A percentile compares a stretch with the other conserved stretches of the same genome.
Evolutionary conservation across 2,113 vertebrate genomes (phyloP).

Genomic region (Rhineura floridana): DNA sequence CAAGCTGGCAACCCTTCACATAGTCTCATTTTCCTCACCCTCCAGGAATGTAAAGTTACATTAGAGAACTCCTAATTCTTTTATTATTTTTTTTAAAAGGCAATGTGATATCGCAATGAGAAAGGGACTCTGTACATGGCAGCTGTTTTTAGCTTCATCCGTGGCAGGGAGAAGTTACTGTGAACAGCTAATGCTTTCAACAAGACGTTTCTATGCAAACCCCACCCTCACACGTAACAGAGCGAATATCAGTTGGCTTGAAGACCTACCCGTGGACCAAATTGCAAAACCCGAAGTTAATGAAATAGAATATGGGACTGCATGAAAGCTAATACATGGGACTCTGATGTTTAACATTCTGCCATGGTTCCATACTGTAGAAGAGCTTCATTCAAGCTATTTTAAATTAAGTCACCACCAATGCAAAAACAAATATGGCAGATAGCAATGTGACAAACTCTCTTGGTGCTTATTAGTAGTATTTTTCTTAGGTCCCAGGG

Average conservation of each 20-base stretch:
- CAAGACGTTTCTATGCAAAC: background rate
- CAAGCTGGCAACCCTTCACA: no score
- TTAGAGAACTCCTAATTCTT: background rate
- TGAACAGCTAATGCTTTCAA: background rate
- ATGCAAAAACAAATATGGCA: background rate
- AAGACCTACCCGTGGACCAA: conserved; percentile 33
- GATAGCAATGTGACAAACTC: background rate
- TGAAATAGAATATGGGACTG: conserved; percentile 51
- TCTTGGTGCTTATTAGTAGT: conserved; percentile 24
- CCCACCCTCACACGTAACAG: conserved; percentile 13
- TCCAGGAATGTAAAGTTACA: background rate
- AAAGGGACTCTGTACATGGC: background rate
- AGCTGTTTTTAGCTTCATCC: background rate
- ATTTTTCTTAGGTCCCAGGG: no score
- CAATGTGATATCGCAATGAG: background rate
- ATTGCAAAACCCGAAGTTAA: conserved; percentile 25
- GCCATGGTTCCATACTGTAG: background rate
- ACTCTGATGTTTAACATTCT: conserved; percentile 25
- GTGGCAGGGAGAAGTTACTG: background rate
- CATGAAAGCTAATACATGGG: conserved; percentile 15
- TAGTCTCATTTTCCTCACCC: background rate
- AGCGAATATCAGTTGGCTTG: conserved; percentile 24
- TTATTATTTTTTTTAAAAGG: background rate
- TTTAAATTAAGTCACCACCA: conserved; percentile 42
- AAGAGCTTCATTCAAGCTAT: conserved; percentile 36